Base-by-base conservation (phyloP, 2,888 invertebrate species). In the Galeruca laticollis region DNA sequence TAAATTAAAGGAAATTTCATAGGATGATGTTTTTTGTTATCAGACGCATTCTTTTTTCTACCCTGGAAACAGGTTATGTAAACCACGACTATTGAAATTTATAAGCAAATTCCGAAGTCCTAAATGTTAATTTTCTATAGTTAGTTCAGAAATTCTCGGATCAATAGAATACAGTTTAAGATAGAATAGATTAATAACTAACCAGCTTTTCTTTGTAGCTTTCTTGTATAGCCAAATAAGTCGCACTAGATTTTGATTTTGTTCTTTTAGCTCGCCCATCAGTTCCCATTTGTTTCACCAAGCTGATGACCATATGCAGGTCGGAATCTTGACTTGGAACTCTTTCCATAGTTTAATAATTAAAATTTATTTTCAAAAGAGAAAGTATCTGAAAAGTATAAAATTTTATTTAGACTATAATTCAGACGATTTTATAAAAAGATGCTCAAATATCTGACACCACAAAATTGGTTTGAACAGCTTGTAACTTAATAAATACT, bases 161-260 rank as follows among this genome's bases (percentile, higher is more conserved):
- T n/a, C n/a, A n/a, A n/a, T n/a, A n/a, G 43, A 13, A 43, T 1
- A 43, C 8, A 0, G 26, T 26, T 40, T 20, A 2, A 21, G 20
- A 59, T 33, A 20, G 51, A 54, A 51, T 15, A 21, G 13, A 3
- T 9, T 51, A 33, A 11, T 4, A 21, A 54, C 15, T 40, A 10
- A 82, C 82, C 61, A 79, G 61, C 74, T 78, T 80, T 63, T 81
- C 81, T 67, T 79, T 80, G 15, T 74, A 47, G 4, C 77, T 72
- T 75, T 82, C 82, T 62, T 82, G 81, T 18, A 79, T 54, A 0
- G 79, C 77, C 54, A 81, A 69, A 21, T 74, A 74, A 2, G 78
- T 78, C 8, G 76, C 74, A 66, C 79, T 81, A 1, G 77, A 70
- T 67, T 72, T 75, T 1, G 77, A 70, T 67, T 72, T 75, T 3